Percentiles rank a stretch among this genome's conserved stretches.
Conservation (phyloP, 2,888 invertebrate genomes). For the Fissipunctia ypsillon region DNA sequence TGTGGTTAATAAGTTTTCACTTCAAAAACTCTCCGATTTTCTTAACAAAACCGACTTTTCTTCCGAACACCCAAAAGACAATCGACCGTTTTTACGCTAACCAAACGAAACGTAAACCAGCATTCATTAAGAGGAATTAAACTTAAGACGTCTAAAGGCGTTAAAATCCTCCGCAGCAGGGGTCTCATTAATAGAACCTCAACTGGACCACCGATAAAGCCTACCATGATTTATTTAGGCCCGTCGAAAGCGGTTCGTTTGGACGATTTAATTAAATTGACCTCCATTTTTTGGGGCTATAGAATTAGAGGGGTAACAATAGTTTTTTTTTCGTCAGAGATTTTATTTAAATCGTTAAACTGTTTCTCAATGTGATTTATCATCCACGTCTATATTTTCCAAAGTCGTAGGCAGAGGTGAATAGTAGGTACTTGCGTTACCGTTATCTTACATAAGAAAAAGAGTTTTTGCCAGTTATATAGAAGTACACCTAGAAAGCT, state of each 20-base stretch:
- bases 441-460: too few species aligned
- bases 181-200: conserved; percentile 64
- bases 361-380: neutral
- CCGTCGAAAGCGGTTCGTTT: conserved; percentile 63
- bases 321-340: neutral
- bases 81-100: conserved; percentile 9
- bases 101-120: conserved; percentile 47
- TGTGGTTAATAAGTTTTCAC: too few species aligned
- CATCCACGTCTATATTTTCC: too few species aligned
- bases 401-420: too few species aligned
- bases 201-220: conserved; percentile 63
- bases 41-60: neutral
- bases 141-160: conserved; percentile 52
- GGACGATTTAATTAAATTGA: conserved; percentile 68
- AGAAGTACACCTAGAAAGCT: neutral
- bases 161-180: conserved; percentile 51
- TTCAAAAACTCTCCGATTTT: neutral
- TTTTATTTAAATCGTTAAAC: neutral
- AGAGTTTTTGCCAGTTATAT: too few species aligned
- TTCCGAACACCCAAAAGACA: neutral
- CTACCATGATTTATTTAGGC: conserved; percentile 65
- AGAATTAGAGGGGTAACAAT: conserved; percentile 22
- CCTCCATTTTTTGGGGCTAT: conserved; percentile 58
- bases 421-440: too few species aligned
- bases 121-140: conserved; percentile 41